Conservation (phyloP, 2,797 vertebrate genomes). For the Darevskia mixta region DNA sequence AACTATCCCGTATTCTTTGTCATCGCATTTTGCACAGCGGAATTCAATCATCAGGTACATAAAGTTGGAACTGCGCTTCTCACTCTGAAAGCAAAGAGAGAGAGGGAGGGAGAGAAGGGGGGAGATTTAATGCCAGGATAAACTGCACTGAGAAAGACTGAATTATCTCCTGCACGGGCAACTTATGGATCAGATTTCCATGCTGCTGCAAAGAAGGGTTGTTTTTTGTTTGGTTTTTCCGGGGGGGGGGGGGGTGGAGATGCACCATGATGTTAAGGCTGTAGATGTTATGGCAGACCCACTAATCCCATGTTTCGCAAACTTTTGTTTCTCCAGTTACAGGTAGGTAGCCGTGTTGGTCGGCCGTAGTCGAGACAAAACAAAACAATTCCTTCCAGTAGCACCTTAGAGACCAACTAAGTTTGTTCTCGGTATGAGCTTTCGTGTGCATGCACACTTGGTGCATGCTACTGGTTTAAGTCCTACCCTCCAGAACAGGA, state of each 20-base stretch:
- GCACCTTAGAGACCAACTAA: too few relatives aligned
- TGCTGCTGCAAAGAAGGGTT: constrained; percentile 1
- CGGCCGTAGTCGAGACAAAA: too few relatives aligned
- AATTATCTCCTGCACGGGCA: constrained; percentile 17
- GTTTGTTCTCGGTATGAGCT: too few relatives aligned
- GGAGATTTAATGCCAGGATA: constrained; percentile 20
- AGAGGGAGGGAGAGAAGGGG: background rate
- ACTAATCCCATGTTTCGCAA: too few relatives aligned
- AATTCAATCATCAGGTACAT: constrained; percentile 99
- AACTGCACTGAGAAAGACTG: constrained; percentile 22
- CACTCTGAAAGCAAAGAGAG: constrained; percentile 83
- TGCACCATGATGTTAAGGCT: background rate
- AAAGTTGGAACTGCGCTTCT: constrained; percentile 98
- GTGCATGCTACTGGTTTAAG: too few relatives aligned
- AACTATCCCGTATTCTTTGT: constrained; percentile 95
- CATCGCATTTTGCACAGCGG: constrained; percentile 92
- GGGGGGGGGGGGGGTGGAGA: background rate
- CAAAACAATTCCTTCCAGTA: too few relatives aligned
- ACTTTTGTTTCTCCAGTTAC: too few relatives aligned
- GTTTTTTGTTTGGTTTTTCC: background rate
- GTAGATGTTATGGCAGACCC: too few relatives aligned
- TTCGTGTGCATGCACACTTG: too few relatives aligned
- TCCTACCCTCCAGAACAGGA: too few relatives aligned
- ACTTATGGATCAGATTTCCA: constrained; percentile 41
- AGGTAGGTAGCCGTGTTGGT: too few relatives aligned